A percentile compares a stretch with the other conserved stretches of the same genome.
Evolutionary conservation across 2,113 vertebrate genomes (phyloP).

Genomic region (Hippocampus barbouri): DNA sequence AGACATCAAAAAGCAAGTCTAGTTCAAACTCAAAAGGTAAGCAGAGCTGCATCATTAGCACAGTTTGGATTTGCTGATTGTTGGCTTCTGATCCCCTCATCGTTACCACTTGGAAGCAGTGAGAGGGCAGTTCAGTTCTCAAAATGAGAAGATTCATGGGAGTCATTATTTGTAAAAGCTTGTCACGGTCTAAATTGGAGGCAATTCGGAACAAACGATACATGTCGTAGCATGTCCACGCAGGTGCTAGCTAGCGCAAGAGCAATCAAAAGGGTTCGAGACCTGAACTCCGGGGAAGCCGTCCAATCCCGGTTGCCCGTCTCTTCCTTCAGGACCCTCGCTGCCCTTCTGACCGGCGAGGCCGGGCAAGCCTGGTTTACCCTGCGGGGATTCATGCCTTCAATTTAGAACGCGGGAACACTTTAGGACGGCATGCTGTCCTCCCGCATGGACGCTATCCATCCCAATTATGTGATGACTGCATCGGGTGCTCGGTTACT

Average conservation of each 20-base stretch:
- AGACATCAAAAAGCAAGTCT: neutral
- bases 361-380: constrained; percentile 65
- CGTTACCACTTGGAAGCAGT: too few species aligned
- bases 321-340: constrained; percentile 69
- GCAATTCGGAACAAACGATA: too few species aligned
- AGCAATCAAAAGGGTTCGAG: neutral
- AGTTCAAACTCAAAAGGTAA: too few species aligned
- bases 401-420: neutral
- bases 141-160: too few species aligned
- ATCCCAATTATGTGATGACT: neutral
- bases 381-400: constrained; percentile 44
- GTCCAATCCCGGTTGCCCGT: constrained; percentile 81
- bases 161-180: too few species aligned
- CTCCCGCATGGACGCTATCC: neutral
- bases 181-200: too few species aligned
- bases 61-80: too few species aligned
- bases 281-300: constrained; percentile 85
- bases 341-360: constrained; percentile 62
- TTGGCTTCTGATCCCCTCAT: too few species aligned
- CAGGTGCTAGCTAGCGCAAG: neutral
- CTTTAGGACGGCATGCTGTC: neutral
- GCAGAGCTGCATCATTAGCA: too few species aligned
- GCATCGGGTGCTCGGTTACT: constrained; percentile 30
- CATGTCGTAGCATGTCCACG: too few species aligned
- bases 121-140: too few species aligned